Conservation (phyloP, 2,888 invertebrate genomes). For the Carcina quercana region DNA sequence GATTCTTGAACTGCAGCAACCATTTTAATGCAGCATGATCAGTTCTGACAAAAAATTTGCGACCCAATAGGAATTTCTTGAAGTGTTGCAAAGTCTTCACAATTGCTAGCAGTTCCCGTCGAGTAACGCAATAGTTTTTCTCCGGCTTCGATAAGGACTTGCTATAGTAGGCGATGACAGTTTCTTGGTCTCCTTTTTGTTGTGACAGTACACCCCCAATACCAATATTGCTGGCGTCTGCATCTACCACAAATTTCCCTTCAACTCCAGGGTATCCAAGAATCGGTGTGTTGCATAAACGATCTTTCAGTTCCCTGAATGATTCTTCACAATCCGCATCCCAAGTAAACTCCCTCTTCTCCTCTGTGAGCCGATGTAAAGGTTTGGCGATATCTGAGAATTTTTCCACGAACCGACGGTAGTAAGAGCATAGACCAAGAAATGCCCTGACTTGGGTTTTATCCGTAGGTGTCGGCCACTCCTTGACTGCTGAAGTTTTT, state of each 20-base stretch:
- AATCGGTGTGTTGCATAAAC: slow-evolving; percentile 11
- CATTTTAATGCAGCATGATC: slow-evolving; percentile 7
- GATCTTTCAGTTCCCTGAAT: slow-evolving; percentile 11
- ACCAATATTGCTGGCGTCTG: slow-evolving; percentile 13
- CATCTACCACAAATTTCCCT: slow-evolving; percentile 13
- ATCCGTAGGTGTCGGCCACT: slow-evolving; percentile 15
- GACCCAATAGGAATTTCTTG: slow-evolving; percentile 12
- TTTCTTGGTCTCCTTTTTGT: slow-evolving; percentile 5
- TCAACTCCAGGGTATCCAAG: slow-evolving; percentile 13
- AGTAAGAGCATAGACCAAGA: slow-evolving; percentile 14
- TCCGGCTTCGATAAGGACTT: slow-evolving; percentile 5
- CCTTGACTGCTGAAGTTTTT: slow-evolving; percentile 15
- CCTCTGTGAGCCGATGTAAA: slow-evolving; percentile 7
- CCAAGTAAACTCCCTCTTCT: slow-evolving; percentile 9
- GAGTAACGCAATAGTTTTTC: slow-evolving; percentile 7
- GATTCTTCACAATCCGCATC: slow-evolving; percentile 11
- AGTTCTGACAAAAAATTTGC: slow-evolving; percentile 1
- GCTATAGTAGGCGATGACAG: slow-evolving; percentile 13
- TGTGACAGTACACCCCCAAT: slow-evolving; percentile 12
- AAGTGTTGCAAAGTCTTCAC: slow-evolving; percentile 12
- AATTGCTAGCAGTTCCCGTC: slow-evolving; percentile 11
- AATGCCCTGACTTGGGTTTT: slow-evolving; percentile 15
- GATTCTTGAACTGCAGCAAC: slow-evolving; percentile 7
- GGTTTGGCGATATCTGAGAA: slow-evolving; percentile 13
- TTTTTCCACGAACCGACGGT: slow-evolving; percentile 14